Evolutionary conservation across 2,113 vertebrate species (phyloP).

Genomic region (Choloepus hoffmanni): DNA sequence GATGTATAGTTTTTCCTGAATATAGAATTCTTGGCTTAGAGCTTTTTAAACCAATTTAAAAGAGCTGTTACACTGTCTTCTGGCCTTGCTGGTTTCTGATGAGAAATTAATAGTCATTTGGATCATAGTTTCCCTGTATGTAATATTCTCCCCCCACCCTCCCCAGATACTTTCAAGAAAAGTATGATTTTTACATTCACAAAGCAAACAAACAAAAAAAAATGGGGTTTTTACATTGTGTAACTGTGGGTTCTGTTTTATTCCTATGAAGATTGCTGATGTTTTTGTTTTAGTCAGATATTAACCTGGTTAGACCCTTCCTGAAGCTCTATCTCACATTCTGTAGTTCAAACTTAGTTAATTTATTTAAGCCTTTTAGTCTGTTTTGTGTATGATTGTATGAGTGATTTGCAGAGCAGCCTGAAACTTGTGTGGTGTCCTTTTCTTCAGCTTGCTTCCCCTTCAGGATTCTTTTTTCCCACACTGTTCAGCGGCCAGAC

Average conservation of each 20-base stretch:
- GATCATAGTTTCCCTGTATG: too few species aligned
- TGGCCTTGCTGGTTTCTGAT: too few species aligned
- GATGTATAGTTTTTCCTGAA: too few species aligned
- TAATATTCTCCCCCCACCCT: too few species aligned
- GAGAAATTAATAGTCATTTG: too few species aligned
- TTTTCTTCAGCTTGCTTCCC: neutral
- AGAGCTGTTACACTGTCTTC: too few species aligned
- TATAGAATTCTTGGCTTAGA: too few species aligned
- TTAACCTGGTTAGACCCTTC: neutral
- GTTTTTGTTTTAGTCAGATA: neutral
- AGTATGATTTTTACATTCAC: too few species aligned
- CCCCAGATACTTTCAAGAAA: too few species aligned
- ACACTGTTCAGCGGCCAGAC: neutral
- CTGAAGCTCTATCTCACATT: neutral
- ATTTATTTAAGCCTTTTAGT: neutral
- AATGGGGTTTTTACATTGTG: neutral
- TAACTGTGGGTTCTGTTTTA: neutral
- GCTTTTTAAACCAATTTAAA: too few species aligned
- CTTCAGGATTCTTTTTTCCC: neutral
- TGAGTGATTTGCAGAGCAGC: neutral
- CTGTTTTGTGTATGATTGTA: neutral
- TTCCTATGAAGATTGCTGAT: neutral
- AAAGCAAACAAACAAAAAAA: too few species aligned
- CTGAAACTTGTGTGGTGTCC: neutral
- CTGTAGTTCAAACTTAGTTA: neutral